Base-by-base conservation (phyloP, 2,888 invertebrate species). In the Stomorhina lunata region DNA sequence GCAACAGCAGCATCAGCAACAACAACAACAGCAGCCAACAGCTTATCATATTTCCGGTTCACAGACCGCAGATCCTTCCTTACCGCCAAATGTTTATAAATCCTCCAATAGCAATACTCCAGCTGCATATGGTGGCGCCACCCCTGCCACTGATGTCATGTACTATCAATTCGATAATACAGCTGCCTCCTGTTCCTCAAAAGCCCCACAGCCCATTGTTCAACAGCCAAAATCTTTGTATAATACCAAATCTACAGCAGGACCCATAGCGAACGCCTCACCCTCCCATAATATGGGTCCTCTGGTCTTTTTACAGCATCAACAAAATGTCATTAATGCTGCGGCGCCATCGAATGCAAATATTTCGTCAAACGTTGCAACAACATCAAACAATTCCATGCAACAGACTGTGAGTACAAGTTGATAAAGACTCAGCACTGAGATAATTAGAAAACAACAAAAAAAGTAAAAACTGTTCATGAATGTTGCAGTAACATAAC, bases 1-100 rank as follows among this genome's bases (percentile, higher is more conserved):
- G 17, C 79, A 69, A 22, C 80, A 66, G 43, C 81, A 78, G 17
- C 69, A 83, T 15, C 73, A 82, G 32, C 34, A 84, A 37, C 72
- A 78, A 37, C 78, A 84, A 27, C 48, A 85, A 37, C 77, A 76
- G 50, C 86, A 85, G 34, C 63, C 84, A 17, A 82, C 87, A 48
- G 90, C 90, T n/a, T 90, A 90, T 87, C 90, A 90, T 83, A 90
- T 90, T 85, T 90, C 90, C 2, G 90, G 90, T 27, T 86, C 90
- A 50, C 90, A 90, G 80, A 90, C 90, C 1, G 90, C 90, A 6
- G 90, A 90, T 85, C 86, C 88, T n/a, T 50, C 79, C 9, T 88
- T 90, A 68, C 90, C 88, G 45, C 86, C 79, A 15, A 82, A 75
- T 76, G 68, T 88, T 10, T 85, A 84, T 66, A 86, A 85, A 79